Percentiles rank a stretch among this genome's conserved stretches.
phyloP scores from a whole-genome alignment of 2,888 invertebrate genomes.

The Melipona bicolor region DNA sequence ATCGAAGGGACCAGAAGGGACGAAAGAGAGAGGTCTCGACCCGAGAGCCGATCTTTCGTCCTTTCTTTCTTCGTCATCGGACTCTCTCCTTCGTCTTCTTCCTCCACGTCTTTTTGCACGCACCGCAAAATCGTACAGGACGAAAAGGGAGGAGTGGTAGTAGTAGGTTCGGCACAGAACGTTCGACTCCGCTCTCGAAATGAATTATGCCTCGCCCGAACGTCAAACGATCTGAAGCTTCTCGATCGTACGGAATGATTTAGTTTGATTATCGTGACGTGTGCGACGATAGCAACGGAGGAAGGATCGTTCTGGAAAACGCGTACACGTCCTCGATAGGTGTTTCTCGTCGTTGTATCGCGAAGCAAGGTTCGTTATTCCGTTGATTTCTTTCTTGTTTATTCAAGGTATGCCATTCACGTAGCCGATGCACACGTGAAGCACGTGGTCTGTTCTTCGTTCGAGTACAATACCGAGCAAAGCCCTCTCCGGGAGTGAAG shows the following conservation, averaged over 20 bases:
- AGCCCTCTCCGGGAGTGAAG: conserved; percentile 48
- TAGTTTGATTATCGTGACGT: background rate
- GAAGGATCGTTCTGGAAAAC: background rate
- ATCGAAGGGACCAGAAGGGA: conserved; percentile 66
- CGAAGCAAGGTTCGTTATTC: conserved; percentile 33
- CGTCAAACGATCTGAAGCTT: too few species aligned
- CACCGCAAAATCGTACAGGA: conserved; percentile 56
- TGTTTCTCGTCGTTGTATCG: background rate
- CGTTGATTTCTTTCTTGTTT: conserved; percentile 47
- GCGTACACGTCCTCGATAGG: background rate
- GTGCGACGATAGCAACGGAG: background rate
- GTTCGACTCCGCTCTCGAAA: conserved; percentile 1
- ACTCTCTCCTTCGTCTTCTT: conserved; percentile 40
- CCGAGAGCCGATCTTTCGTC: conserved; percentile 46
- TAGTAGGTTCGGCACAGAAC: conserved; percentile 1
- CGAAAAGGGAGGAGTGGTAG: conserved; percentile 37
- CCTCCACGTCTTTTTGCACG: conserved; percentile 42
- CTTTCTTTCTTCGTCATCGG: conserved; percentile 19
- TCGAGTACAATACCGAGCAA: conserved; percentile 67
- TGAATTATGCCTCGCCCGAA: conserved; percentile 15
- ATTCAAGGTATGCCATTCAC: conserved; percentile 43
- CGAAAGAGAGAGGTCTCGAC: conserved; percentile 59
- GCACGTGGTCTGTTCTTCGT: conserved; percentile 68
- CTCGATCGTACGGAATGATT: background rate
- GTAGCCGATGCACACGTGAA: conserved; percentile 58